Base-by-base conservation (phyloP, 2,113 vertebrate genomes). In the Sapajus apella region DNA sequence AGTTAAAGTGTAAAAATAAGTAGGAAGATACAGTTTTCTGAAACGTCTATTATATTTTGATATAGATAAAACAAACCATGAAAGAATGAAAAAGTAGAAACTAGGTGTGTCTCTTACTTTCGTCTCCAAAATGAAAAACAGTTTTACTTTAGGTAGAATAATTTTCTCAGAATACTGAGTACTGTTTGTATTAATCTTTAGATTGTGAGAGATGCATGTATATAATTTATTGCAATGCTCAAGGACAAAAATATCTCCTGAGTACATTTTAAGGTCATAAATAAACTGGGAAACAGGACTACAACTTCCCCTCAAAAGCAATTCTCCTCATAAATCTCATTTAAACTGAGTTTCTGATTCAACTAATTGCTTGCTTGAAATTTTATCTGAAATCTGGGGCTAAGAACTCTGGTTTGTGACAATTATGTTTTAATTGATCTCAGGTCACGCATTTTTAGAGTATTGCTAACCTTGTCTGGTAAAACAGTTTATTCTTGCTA, bases 361-460 rank as follows among this genome's bases (percentile, higher is more conserved):
- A 86, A 73, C 8, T 66, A 87, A 61, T 75, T 83, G 35, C 4
- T n/a, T 95, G 35, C 40, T 89, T 96, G 45, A 85, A 70, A 68
- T 75, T 93, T 81, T 86, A 45, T 81, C 25, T 96, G 30, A 8
- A 91, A 66, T 52, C 23, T 93, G 37, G 30, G 35, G 12, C 11
- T 43, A 85, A 89, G 18, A 73, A 81, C 32, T 75, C 96, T 23
- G 12, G 13, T 18, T 79, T 88, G 1, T 96, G 52, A 73, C 20
- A 88, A 91, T 43, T 80, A 12, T 61, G 10, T 92, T 96, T 88
- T 84, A 96, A 64, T 43, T 93, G 12, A 76, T 83, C 13, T 77
- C 81, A 68, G 7, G 35, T 40, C 17, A 35, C 21, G 47, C 6
- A 20, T 72, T 70, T 88, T 90, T 85, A 92, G 14, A 87, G 5